Evolutionary conservation across 2,113 vertebrate genomes (phyloP).

Genomic region (Mungos mungo): DNA sequence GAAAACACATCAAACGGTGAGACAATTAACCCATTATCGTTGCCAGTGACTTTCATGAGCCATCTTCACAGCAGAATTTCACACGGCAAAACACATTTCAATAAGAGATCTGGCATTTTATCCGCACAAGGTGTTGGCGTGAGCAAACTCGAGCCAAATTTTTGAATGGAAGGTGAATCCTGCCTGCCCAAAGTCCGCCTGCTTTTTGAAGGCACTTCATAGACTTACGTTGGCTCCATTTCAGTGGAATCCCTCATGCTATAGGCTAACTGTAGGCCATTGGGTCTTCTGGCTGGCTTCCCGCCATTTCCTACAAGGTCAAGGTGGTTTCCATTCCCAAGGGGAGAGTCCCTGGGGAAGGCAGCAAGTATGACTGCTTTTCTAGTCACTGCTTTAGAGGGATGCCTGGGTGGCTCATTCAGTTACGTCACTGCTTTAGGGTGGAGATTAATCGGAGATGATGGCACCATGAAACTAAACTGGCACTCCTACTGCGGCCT

Average conservation of each 20-base stretch:
- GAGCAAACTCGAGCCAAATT: neutral
- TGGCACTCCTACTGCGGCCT: neutral
- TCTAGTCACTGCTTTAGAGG: neutral
- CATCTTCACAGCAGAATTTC: slow-evolving; percentile 6
- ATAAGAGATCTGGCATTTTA: neutral
- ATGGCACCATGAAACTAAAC: neutral
- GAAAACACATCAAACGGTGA: slow-evolving; percentile 37
- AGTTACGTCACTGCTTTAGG: neutral
- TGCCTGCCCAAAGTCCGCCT: neutral
- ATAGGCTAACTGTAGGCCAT: neutral
- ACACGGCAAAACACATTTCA: slow-evolving; percentile 9
- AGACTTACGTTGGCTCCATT: neutral
- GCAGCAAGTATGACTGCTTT: neutral
- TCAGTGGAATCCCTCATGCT: neutral
- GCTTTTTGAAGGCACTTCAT: neutral
- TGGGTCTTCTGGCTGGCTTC: neutral
- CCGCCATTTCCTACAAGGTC: neutral
- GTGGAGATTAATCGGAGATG: neutral
- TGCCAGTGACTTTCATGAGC: neutral
- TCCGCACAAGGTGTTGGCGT: neutral
- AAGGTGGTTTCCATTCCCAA: neutral
- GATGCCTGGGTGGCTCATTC: too few species aligned
- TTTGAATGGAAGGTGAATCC: slow-evolving; percentile 1
- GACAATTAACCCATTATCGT: neutral
- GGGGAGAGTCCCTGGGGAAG: neutral